phyloP scores from a whole-genome alignment of 2,113 vertebrate genomes.

The Sander lucioperca region DNA sequence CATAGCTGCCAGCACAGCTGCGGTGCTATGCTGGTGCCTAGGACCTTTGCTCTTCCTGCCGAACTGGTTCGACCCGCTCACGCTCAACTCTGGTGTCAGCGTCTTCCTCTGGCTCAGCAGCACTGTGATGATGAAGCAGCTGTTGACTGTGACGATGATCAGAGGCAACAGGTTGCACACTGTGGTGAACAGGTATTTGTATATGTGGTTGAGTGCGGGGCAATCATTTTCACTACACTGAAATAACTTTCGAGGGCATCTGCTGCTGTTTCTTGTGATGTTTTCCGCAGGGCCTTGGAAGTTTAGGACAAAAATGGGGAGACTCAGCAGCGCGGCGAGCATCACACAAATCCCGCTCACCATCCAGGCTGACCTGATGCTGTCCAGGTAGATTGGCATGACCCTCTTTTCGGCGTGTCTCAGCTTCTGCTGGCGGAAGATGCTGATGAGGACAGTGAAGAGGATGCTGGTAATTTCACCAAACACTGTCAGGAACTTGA shows the following conservation, averaged over 20 bases:
- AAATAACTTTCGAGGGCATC: slow-evolving; percentile 77
- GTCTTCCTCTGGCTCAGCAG: slow-evolving; percentile 66
- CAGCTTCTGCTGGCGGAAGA: slow-evolving; percentile 84
- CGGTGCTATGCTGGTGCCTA: slow-evolving; percentile 63
- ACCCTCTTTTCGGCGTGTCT: slow-evolving; percentile 61
- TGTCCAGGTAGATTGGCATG: slow-evolving; percentile 77
- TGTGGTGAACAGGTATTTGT: slow-evolving; percentile 75
- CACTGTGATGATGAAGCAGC: slow-evolving; percentile 73
- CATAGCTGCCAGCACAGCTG: slow-evolving; percentile 80
- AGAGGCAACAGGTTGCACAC: slow-evolving; percentile 78
- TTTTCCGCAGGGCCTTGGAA: slow-evolving; percentile 29
- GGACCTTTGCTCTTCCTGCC: slow-evolving; percentile 25
- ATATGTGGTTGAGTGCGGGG: slow-evolving; percentile 55
- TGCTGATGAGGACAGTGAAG: slow-evolving; percentile 82
- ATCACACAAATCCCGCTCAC: slow-evolving; percentile 56
- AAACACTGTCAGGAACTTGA: slow-evolving; percentile 74
- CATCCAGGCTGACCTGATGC: slow-evolving; percentile 49
- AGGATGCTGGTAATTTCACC: slow-evolving; percentile 79
- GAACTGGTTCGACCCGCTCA: neutral
- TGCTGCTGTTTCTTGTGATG: neutral
- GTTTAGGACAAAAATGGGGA: slow-evolving; percentile 67
- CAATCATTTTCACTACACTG: slow-evolving; percentile 66
- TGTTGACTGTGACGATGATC: slow-evolving; percentile 72
- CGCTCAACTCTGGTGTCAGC: slow-evolving; percentile 30
- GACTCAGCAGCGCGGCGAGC: slow-evolving; percentile 41